Base-by-base conservation (phyloP, 2,888 invertebrate genomes). In the Pristionchus fissidentatus region DNA sequence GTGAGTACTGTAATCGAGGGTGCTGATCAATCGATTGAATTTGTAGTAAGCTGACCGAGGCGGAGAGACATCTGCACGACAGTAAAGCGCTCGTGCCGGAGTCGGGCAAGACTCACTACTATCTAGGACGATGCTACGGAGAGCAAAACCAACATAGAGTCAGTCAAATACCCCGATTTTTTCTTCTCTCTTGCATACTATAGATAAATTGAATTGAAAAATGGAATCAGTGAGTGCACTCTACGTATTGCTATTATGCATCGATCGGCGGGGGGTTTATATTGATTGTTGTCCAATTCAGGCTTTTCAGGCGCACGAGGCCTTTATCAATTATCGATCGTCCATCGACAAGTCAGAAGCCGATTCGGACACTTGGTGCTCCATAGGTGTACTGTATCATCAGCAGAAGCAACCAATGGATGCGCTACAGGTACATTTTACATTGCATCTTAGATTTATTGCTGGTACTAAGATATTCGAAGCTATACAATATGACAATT, bases 371-470 rank as follows among this genome's bases (percentile, higher is more conserved):
- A 99, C 98, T 83, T 99, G 99, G 99, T 99, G 98, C 94, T 98
- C 98, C 87, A 99, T 98, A 94, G 98, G 98, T 87, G 97, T 98
- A 86, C 95, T 99, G 86, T 99, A 99, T 93, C 98, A 98, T 94
- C 97, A 98, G 93, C 98, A 99, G 94, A 97, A 97, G 93, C 99
- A 99, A 95, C 98, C 98, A 92, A 97, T 98, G 95, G 99, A 99
- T 94, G 99, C 99, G 85, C 94, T 99, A 85, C 99, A 99, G 88
- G 91, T 90, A 66, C 49, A 7, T 46, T 66, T 94, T 98, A 19
- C 19, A 49, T 19, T 10, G 49, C 19, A 15, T 49, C 49, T 49
- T 19, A 49, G 49, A 49, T 49, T 15, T 10, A 49, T 49, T 49
- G 49, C 19, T 49, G 49, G 10, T 49, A 19, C 19, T 19, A 15